phyloP scores from a whole-genome alignment of 2,113 vertebrate species.

The Crocuta crocuta region DNA sequence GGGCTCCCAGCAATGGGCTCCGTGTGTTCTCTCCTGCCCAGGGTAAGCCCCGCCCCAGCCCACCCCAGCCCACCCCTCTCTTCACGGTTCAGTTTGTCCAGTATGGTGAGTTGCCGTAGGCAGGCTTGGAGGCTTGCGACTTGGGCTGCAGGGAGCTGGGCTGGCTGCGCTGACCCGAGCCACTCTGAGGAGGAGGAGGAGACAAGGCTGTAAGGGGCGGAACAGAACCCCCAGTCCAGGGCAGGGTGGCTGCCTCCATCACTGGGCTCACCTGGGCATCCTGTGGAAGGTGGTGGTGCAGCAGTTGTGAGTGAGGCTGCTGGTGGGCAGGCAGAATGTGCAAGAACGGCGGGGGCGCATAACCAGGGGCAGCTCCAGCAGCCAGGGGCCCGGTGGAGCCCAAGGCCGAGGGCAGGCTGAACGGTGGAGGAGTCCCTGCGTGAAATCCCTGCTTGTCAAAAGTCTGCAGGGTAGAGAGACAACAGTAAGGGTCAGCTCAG shows the following conservation, averaged over 20 bases:
- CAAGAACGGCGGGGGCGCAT: constrained; percentile 93
- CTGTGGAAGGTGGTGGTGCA: constrained; percentile 93
- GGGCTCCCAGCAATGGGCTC: constrained; percentile 76
- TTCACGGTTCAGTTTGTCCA: constrained; percentile 88
- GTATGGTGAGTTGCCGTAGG: constrained; percentile 89
- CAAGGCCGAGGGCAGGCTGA: constrained; percentile 96
- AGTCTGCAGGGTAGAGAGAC: constrained; percentile 82
- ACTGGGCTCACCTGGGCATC: constrained; percentile 86
- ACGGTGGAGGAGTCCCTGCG: constrained; percentile 94
- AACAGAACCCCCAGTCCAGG: background rate
- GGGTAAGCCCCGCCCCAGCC: constrained; percentile 20
- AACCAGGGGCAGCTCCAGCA: constrained; percentile 93
- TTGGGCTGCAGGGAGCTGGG: constrained; percentile 90
- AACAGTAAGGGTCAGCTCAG: background rate
- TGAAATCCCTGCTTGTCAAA: constrained; percentile 99
- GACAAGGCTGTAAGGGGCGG: background rate
- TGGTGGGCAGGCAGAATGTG: constrained; percentile 97
- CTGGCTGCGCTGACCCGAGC: constrained; percentile 88
- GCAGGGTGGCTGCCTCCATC: background rate
- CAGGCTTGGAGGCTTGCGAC: constrained; percentile 89
- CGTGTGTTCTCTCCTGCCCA: constrained; percentile 52
- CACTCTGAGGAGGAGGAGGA: constrained; percentile 82
- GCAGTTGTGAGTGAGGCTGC: constrained; percentile 97
- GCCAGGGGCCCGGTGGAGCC: constrained; percentile 94
- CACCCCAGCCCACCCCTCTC: background rate